Percentiles rank a stretch among this genome's conserved stretches.
phyloP scores from a whole-genome alignment of 2,888 invertebrate genomes.

The Macaria notata region DNA sequence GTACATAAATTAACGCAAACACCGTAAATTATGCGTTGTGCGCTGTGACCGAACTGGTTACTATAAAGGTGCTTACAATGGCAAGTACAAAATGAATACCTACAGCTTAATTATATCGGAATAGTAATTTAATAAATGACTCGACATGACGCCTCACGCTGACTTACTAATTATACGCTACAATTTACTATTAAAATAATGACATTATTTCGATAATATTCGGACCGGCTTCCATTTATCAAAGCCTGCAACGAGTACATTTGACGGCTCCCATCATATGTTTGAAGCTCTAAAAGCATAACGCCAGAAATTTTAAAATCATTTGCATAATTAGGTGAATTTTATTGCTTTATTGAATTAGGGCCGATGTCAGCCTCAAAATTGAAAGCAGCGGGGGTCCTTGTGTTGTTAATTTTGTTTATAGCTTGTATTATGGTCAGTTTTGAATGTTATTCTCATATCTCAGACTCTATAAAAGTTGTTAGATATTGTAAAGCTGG shows the following conservation, averaged over 20 bases:
- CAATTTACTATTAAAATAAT: constrained; percentile 62
- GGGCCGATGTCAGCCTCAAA: constrained; percentile 79
- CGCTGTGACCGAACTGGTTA: constrained; percentile 16
- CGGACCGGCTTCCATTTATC: constrained; percentile 62
- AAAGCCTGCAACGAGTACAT: constrained; percentile 56
- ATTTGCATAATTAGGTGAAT: constrained; percentile 83
- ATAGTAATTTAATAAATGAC: constrained; percentile 39
- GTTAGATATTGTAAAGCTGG: constrained; percentile 66
- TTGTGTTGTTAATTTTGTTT: constrained; percentile 82
- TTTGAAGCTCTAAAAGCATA: constrained; percentile 65
- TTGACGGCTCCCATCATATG: constrained; percentile 70
- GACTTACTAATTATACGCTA: constrained; percentile 53
- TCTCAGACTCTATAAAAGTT: constrained; percentile 70
- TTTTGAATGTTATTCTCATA: constrained; percentile 76
- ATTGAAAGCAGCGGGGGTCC: constrained; percentile 79
- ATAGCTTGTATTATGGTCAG: constrained; percentile 79
- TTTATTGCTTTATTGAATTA: constrained; percentile 83
- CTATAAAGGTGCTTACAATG: constrained; percentile 24
- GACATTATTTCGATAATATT: constrained; percentile 57
- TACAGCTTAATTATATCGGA: constrained; percentile 27
- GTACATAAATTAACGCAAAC: constrained; percentile 7
- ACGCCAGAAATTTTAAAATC: constrained; percentile 73
- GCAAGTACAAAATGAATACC: constrained; percentile 24
- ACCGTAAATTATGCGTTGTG: constrained; percentile 16
- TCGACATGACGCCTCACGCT: constrained; percentile 47